Percentiles rank a stretch among this genome's conserved stretches.
Conservation (phyloP, 2,888 invertebrate genomes). For the Macropis europaea region DNA sequence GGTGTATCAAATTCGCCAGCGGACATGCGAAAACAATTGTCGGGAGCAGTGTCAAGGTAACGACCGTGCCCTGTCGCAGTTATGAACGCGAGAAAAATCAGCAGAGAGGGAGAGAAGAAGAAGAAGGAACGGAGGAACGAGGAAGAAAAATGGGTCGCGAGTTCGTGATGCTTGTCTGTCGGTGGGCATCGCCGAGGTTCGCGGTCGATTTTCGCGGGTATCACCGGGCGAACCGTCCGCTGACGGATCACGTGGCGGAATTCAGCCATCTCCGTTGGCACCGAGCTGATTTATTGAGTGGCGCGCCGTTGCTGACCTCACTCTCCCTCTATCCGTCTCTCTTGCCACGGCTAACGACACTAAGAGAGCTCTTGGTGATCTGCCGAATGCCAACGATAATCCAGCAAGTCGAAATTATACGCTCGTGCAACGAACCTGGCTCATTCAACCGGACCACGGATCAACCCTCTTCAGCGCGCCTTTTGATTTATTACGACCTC, state of each 20-base stretch:
- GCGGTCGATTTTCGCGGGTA: conserved; percentile 38
- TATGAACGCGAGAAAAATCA: conserved; percentile 6
- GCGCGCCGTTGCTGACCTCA: conserved; percentile 57
- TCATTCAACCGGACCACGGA: too few species aligned
- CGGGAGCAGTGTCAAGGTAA: conserved; percentile 33
- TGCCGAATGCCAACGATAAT: conserved; percentile 50
- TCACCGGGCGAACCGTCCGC: conserved; percentile 41
- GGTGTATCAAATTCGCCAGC: not conserved
- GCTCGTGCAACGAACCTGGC: conserved; percentile 30
- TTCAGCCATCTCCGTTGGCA: conserved; percentile 48
- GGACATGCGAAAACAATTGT: conserved; percentile 10
- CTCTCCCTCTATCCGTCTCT: conserved; percentile 7
- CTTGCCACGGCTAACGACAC: conserved; percentile 50
- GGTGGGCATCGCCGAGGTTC: conserved; percentile 15
- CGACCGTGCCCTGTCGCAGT: conserved; percentile 1
- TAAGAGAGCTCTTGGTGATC: conserved; percentile 47
- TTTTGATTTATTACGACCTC: conserved; percentile 1
- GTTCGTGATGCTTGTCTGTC: conserved; percentile 8
- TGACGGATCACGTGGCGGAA: conserved; percentile 64
- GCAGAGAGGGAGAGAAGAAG: not conserved
- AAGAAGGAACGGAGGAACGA: not conserved
- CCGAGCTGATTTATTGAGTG: conserved; percentile 61
- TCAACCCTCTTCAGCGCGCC: too few species aligned
- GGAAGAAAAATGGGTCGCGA: conserved; percentile 35
- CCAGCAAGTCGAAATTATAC: conserved; percentile 45